Percentiles rank a stretch among this genome's conserved stretches.
Conservation (phyloP, 1,140 invertebrate genomes). For the Ylistrum balloti region DNA sequence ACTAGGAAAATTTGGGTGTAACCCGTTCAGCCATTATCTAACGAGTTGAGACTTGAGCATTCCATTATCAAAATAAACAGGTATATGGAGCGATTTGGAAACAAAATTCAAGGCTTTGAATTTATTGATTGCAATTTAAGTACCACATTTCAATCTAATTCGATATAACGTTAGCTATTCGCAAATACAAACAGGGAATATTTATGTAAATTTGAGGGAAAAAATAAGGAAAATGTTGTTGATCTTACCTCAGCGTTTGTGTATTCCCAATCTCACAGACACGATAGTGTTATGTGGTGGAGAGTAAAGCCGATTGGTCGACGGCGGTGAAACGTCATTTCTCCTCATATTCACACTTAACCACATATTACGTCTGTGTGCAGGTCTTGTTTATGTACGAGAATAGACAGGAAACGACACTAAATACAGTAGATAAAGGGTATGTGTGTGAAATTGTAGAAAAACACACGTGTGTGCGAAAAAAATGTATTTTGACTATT, state of each 20-base stretch:
- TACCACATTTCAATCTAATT: not conserved
- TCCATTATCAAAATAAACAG: slow-evolving; percentile 29
- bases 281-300: not conserved
- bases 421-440: not conserved
- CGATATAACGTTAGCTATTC: not conserved
- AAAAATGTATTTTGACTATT: not conserved
- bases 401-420: not conserved
- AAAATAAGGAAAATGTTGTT: not conserved
- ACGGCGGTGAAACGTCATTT: slow-evolving; percentile 11
- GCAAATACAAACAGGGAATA: not conserved
- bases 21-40: not conserved
- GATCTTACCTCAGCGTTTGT: not conserved
- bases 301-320: slow-evolving; percentile 10
- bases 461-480: not conserved
- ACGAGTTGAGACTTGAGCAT: slow-evolving; percentile 28
- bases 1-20: slow-evolving; percentile 11
- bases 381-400: not conserved
- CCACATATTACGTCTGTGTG: not conserved
- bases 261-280: not conserved
- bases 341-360: not conserved
- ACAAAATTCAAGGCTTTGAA: not conserved
- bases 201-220: not conserved
- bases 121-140: not conserved
- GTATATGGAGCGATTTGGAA: not conserved
- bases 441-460: not conserved